Evolutionary conservation across 2,888 invertebrate genomes (phyloP).

Genomic region (Chouioia cunea): DNA sequence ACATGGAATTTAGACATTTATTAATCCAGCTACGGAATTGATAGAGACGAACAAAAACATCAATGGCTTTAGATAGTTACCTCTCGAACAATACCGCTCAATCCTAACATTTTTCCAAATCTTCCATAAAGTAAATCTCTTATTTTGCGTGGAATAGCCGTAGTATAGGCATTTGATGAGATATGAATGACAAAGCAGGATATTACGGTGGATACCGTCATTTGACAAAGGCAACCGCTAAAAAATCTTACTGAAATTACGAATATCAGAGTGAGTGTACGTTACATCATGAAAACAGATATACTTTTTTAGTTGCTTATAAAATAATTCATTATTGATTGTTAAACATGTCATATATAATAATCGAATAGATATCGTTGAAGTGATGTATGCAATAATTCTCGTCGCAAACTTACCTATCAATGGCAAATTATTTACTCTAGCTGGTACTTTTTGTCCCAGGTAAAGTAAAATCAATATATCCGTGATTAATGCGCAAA

Average conservation of each 20-base stretch:
- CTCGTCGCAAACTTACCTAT: slow-evolving; percentile 69
- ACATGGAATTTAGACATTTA: not conserved
- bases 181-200: slow-evolving; percentile 72
- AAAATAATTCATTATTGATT: too few species aligned
- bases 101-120: slow-evolving; percentile 67
- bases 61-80: slow-evolving; percentile 55
- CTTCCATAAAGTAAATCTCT: slow-evolving; percentile 68
- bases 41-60: not conserved
- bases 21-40: not conserved
- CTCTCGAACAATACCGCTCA: slow-evolving; percentile 67
- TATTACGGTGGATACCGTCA: slow-evolving; percentile 70
- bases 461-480: slow-evolving; percentile 76
- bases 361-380: too few species aligned
- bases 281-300: not conserved
- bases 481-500: slow-evolving; percentile 73
- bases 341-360: too few species aligned
- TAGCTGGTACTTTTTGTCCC: slow-evolving; percentile 72
- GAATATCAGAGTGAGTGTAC: not conserved
- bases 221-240: slow-evolving; percentile 70
- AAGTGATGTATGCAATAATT: not conserved
- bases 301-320: too few species aligned
- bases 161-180: slow-evolving; percentile 68
- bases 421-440: slow-evolving; percentile 72
- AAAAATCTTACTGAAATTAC: slow-evolving; percentile 71
- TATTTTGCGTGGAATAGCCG: slow-evolving; percentile 70